Evolutionary conservation across 2,888 invertebrate genomes (phyloP), one percentile per base, ranked within the genome.

Genomic region (Lepidochrysops patricia): DNA sequence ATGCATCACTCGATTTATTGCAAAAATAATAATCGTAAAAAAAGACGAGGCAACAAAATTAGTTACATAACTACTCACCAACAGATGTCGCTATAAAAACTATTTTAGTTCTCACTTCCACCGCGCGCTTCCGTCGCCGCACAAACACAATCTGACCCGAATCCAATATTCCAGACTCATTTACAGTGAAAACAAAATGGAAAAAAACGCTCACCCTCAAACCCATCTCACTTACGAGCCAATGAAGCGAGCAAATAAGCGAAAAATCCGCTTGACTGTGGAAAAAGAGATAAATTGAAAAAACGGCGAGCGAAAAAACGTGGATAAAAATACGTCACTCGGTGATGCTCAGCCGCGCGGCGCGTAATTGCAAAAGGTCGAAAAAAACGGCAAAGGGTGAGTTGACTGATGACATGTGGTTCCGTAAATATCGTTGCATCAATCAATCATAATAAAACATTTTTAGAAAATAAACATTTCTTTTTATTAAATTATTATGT

Each of bases 181-280:
- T 67, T 66, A 64, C 63, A 62, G 60, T 63, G 72, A 80, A 77
- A 73, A 78, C 72, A 79, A 75, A 75, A 77, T 70, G 70, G 69
- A 73, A 76, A 74, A 74, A 75, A 64, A 26, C 35, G 15, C 54
- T 60, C 65, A 66, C 71, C 69, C 71, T 70, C 73, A 62, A 72
- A 78, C 84, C 84, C 83, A 76, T 82, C 82, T 86, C 88, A 82
- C 84, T 87, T 84, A 82, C 84, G 77, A 86, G 85, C 85, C 88
- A 88, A 88, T 88, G 88, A 87, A 84, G 87, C 85, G 84, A 75
- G 84, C 83, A 85, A 87, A 88, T 85, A 87, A 82, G 82, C 85
- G 84, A 87, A 84, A 88, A 89, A 88, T 86, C 84, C 82, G 77
- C 77, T 78, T 72, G 73, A 69, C 73, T 81, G 84, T 79, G 82